A percentile compares a stretch with the other conserved stretches of the same genome.
Evolutionary conservation across 2,888 invertebrate species (phyloP).

Genomic region (Panorpa germanica): DNA sequence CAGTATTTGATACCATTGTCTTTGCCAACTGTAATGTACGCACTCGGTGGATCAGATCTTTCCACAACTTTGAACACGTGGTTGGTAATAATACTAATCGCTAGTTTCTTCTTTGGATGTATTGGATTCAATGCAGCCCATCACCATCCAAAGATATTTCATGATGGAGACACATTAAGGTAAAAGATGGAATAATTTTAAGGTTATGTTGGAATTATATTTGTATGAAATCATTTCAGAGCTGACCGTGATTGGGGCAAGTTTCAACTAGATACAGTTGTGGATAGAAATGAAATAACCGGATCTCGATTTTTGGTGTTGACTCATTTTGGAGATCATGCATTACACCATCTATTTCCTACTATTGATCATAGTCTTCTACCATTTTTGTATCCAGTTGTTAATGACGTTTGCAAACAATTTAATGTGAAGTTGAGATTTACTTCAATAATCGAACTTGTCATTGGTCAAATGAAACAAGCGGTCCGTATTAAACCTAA

Average conservation of each 20-base stretch:
- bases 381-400: constrained; percentile 39
- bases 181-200: constrained; percentile 17
- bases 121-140: constrained; percentile 58
- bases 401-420: constrained; percentile 41
- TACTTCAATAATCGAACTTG: constrained; percentile 29
- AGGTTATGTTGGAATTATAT: background rate
- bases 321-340: constrained; percentile 60
- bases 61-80: constrained; percentile 23
- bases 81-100: constrained; percentile 30
- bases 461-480: constrained; percentile 38
- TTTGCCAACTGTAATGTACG: constrained; percentile 25
- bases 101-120: constrained; percentile 37
- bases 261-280: constrained; percentile 51
- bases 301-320: constrained; percentile 45
- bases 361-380: constrained; percentile 59
- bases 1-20: constrained; percentile 24
- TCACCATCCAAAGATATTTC: constrained; percentile 61
- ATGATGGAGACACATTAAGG: constrained; percentile 55
- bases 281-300: constrained; percentile 47
- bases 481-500: constrained; percentile 22
- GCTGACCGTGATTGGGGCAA: constrained; percentile 54
- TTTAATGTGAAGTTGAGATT: constrained; percentile 32
- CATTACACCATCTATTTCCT: constrained; percentile 64
- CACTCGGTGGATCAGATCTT: constrained; percentile 18
- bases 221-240: constrained; percentile 10